Conservation (phyloP, 2,797 vertebrate genomes). For the Xiphophorus birchmanni region DNA sequence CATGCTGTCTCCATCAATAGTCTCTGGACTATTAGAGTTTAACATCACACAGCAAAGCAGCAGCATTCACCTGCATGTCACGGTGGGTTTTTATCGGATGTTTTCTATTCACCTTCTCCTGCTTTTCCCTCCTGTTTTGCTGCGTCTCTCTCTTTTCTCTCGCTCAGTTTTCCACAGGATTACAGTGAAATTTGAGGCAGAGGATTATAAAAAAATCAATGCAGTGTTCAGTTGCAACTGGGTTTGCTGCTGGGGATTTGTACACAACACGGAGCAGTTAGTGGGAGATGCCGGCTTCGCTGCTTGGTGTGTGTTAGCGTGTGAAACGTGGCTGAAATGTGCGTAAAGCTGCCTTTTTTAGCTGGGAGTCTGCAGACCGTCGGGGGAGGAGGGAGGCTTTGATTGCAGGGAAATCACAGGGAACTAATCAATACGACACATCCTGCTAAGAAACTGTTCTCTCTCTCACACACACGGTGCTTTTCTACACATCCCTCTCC, state of each 20-base stretch:
- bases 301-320: constrained; percentile 25
- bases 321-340: constrained; percentile 25
- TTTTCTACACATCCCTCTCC: constrained; percentile 18
- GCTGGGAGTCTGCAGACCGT: constrained; percentile 65
- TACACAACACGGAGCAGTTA: constrained; percentile 51
- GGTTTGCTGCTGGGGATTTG: constrained; percentile 62
- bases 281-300: constrained; percentile 34
- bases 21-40: constrained; percentile 7
- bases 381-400: constrained; percentile 43
- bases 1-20: constrained; percentile 11
- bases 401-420: constrained; percentile 71
- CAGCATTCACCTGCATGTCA: constrained; percentile 2
- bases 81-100: constrained; percentile 15
- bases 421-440: constrained; percentile 81
- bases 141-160: constrained; percentile 12
- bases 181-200: constrained; percentile 73
- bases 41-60: neutral
- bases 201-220: constrained; percentile 78
- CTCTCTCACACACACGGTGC: constrained; percentile 17
- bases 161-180: constrained; percentile 57
- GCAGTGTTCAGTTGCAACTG: constrained; percentile 67
- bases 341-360: constrained; percentile 61
- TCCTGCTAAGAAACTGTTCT: constrained; percentile 67
- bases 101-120: neutral
- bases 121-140: constrained; percentile 6